Conservation (phyloP, 35 echinoderm and acorn worm species). For the Hemicentrotus pulcherrimus region DNA sequence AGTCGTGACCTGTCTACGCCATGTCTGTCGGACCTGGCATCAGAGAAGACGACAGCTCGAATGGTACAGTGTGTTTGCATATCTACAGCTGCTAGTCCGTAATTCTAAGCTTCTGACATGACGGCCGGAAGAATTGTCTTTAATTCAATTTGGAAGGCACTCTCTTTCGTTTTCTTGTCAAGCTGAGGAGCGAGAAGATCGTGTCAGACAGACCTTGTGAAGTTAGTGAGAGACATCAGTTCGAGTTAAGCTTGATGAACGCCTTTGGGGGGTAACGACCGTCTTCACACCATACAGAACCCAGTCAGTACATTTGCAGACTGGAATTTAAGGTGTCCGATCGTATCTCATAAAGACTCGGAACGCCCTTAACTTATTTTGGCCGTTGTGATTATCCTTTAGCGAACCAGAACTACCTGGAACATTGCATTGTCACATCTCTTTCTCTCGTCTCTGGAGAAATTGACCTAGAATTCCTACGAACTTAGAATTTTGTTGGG, state of each 20-base stretch:
- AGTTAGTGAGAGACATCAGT: conserved; percentile 4
- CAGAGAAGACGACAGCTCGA: background rate
- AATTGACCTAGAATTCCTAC: too few species aligned
- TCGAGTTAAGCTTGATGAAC: background rate
- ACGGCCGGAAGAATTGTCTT: conserved; percentile 1
- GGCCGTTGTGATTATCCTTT: too few species aligned
- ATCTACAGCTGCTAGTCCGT: conserved; percentile 15
- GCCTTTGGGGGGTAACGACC: background rate
- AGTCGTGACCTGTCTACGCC: background rate
- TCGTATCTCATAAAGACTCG: too few species aligned
- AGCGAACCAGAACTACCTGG: too few species aligned
- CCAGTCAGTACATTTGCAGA: too few species aligned
- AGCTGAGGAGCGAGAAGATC: background rate
- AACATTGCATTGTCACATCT: too few species aligned
- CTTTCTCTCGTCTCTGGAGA: too few species aligned
- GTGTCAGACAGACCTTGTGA: background rate
- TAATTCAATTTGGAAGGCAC: background rate
- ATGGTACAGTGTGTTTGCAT: background rate
- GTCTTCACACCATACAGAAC: background rate
- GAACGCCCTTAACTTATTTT: too few species aligned
- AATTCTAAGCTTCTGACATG: conserved; percentile 12
- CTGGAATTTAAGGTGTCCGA: too few species aligned
- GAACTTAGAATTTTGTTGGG: too few species aligned
- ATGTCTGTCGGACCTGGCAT: background rate
- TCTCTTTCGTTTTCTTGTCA: background rate